phyloP scores from a whole-genome alignment of 92 coral and sea anemone genomes.

The Palythoa heliodiscus region DNA sequence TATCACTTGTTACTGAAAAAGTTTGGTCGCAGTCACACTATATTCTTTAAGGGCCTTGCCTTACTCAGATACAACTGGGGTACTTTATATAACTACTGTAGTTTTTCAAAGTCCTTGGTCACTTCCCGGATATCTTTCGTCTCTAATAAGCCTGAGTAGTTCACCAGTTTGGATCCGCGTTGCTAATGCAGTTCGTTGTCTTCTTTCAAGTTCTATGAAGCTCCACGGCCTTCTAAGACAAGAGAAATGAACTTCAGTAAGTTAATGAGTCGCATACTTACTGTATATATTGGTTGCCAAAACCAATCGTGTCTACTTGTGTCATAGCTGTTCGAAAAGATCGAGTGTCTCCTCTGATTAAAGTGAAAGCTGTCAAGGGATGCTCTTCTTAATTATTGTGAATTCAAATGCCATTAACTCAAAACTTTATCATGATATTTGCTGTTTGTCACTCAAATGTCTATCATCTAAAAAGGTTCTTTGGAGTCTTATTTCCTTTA shows the following conservation, averaged over 20 bases:
- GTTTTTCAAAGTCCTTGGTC: too few species aligned
- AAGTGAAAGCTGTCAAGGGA: background rate
- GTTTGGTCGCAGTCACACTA: background rate
- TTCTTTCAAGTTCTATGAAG: background rate
- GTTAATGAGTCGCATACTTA: slow-evolving; percentile 11
- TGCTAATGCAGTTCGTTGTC: background rate
- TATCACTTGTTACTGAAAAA: background rate
- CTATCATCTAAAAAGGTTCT: background rate
- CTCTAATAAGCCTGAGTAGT: background rate
- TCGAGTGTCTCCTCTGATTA: background rate
- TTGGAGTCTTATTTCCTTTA: background rate
- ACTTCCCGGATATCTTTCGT: background rate
- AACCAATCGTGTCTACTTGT: background rate
- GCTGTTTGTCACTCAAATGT: background rate
- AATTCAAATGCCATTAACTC: background rate
- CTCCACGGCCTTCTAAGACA: background rate
- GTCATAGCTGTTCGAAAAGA: slow-evolving; percentile 1
- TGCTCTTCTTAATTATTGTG: background rate
- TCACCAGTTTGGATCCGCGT: background rate
- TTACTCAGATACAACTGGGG: background rate
- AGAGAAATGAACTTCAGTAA: background rate
- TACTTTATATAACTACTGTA: background rate
- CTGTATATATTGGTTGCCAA: background rate
- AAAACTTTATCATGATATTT: background rate
- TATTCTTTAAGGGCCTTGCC: background rate